Percentiles rank a stretch among this genome's conserved stretches.
Evolutionary conservation across 2,113 vertebrate species (phyloP).

Genomic region (Macquaria ambigua): DNA sequence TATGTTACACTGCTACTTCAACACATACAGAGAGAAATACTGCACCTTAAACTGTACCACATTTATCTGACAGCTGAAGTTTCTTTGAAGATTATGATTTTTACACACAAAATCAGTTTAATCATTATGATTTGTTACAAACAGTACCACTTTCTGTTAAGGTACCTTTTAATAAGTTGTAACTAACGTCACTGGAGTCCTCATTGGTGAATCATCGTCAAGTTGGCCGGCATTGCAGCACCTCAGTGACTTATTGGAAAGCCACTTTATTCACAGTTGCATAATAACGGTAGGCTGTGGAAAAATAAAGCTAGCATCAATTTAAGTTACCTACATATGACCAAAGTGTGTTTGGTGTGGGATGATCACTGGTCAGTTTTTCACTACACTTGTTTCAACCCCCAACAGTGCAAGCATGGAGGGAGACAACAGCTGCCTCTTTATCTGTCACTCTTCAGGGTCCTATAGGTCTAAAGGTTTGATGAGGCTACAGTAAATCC

Average conservation of each 20-base stretch:
- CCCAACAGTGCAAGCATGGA: not conserved
- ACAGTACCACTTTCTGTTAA: too few relatives aligned
- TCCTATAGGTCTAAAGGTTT: constrained; percentile 3
- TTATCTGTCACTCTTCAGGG: constrained; percentile 6
- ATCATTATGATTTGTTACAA: not conserved
- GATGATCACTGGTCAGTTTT: not conserved
- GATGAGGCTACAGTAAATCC: constrained; percentile 4
- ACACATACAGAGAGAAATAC: not conserved
- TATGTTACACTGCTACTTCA: not conserved
- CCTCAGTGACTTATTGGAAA: too few relatives aligned
- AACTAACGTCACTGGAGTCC: too few relatives aligned
- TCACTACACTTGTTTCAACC: not conserved
- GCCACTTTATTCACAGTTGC: not conserved
- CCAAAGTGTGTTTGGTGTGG: not conserved
- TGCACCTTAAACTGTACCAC: not conserved
- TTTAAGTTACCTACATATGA: not conserved
- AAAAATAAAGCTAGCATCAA: not conserved
- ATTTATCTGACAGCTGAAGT: not conserved
- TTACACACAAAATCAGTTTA: not conserved
- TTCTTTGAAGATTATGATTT: not conserved
- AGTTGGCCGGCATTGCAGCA: too few relatives aligned
- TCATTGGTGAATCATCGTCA: too few relatives aligned
- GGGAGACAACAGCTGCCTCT: not conserved
- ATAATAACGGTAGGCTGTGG: not conserved
- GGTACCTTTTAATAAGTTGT: too few relatives aligned